Percentiles rank a stretch among this genome's conserved stretches.
Conservation (phyloP, 30 jellyfish, hydroid and myxozoan genomes). For the Aurelia aurita complex sp. Pacific region DNA sequence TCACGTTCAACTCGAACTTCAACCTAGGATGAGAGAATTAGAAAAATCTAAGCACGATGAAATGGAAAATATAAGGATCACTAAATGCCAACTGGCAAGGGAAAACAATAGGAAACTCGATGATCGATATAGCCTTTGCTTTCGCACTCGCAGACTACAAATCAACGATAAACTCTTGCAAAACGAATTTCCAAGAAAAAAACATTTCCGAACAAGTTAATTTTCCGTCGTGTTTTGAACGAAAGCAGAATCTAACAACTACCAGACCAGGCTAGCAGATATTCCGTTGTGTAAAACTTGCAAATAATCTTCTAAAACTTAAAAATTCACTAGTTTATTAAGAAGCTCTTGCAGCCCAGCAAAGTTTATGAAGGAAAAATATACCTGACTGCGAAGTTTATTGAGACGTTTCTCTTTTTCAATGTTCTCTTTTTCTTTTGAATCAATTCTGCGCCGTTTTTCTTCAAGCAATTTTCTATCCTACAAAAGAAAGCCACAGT, state of each 20-base stretch:
- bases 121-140: too few species aligned
- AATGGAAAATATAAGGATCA: neutral
- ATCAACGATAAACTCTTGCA: too few species aligned
- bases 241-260: too few species aligned
- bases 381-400: conserved; percentile 71
- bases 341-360: neutral
- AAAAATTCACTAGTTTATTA: neutral
- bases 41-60: neutral
- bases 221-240: too few species aligned
- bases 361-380: neutral
- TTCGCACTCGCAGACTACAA: too few species aligned
- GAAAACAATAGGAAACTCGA: neutral
- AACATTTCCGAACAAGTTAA: too few species aligned
- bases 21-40: conserved; percentile 41
- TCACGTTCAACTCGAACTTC: conserved; percentile 85
- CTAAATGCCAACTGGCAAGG: neutral
- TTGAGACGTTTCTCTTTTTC: conserved; percentile 79
- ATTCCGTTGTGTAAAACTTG: neutral
- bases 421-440: conserved; percentile 56
- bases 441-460: conserved; percentile 26
- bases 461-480: conserved; percentile 51
- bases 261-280: too few species aligned
- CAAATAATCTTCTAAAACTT: neutral
- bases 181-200: too few species aligned
- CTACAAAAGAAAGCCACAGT: conserved; percentile 9